These are phyloP conservation scores for Carollia perspicillata DNA, from an alignment of 2,113 vertebrate genomes.

Conservation along the genomic window DNA sequence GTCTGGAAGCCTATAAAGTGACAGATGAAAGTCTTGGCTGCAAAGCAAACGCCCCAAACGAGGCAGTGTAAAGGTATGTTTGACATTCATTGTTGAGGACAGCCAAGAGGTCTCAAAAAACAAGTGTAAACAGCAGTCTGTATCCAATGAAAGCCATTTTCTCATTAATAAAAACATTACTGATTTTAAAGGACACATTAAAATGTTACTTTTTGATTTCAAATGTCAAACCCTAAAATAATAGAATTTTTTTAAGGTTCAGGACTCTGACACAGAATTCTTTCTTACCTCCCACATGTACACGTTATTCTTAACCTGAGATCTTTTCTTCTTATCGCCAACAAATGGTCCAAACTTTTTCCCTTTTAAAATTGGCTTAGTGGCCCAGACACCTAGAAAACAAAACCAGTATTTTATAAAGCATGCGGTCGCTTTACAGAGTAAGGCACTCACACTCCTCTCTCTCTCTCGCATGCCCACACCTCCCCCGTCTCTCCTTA, in stretches of 20 bases:
- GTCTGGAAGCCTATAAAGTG: background rate
- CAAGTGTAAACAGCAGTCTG: background rate
- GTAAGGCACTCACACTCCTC: background rate
- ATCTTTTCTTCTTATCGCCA: constrained; percentile 95
- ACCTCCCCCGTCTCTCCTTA: background rate
- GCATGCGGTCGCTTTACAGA: background rate
- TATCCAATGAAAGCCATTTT: constrained; percentile 12
- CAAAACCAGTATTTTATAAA: constrained; percentile 49
- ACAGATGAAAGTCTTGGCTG: background rate
- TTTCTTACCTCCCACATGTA: constrained; percentile 97
- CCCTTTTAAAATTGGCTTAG: constrained; percentile 91
- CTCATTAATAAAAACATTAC: constrained; percentile 40
- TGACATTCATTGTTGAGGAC: background rate
- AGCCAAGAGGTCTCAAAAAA: constrained; percentile 5
- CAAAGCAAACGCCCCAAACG: background rate
- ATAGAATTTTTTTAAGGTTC: background rate
- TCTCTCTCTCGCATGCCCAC: background rate
- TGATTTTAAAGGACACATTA: constrained; percentile 12
- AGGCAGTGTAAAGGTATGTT: background rate
- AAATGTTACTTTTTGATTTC: background rate
- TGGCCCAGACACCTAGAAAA: constrained; percentile 93
- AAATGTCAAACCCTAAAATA: background rate
- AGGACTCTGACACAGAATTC: background rate
- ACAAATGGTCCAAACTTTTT: constrained; percentile 94
- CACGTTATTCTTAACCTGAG: constrained; percentile 95